Evolutionary conservation across 2,888 invertebrate species (phyloP), one percentile per base, ranked within the genome.

Genomic region (Cataglyphis rosenhaueri): DNA sequence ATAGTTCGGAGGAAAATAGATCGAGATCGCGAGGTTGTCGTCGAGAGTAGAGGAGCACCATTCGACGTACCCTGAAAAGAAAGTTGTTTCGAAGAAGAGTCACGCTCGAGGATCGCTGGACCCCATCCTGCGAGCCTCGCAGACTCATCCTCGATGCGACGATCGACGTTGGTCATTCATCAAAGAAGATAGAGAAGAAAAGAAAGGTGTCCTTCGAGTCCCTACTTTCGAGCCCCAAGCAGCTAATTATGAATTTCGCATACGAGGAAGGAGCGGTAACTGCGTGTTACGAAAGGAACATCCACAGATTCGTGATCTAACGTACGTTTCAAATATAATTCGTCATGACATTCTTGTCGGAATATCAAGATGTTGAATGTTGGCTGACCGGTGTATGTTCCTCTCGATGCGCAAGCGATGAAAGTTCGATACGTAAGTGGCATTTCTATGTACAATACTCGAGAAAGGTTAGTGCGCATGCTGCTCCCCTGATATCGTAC

Each of bases 401-500:
- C 88, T 91, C 91, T 91, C 91, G 87, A 89, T 88, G 90, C 89
- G 87, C 92, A 94, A 94, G 93, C 93, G 88, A 91, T 93, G 90
- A 91, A 92, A 92, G 87, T 91, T 85, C 78, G 78, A 64, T 78
- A 70, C 32, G 70, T 70, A 79, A 79, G 87, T 90, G 86, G 85
- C 89, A 87, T 91, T 89, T 92, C 92, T 93, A 94, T 93, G 85
- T 93, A 93, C 93, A 93, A 91, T 89, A 91, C 90, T 90, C 85
- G 84, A 82, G 90, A 91, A 92, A 92, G 93, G 94, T 94, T 94
- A 94, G 94, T 94, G 93, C 92, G 93, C 94, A 94, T 94, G 94
- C 94, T 93, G 93, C 91, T 93, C 92, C 92, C 92, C 92, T 91
- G 82, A 83, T 84, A 61, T 87, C 85, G 84, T 78, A 76, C 78